Percentiles rank a stretch among this genome's conserved stretches.
These are phyloP conservation scores for Dunckerocampus dactyliophorus DNA, from an alignment of 2,113 vertebrate genomes.

Conservation along the genomic window DNA sequence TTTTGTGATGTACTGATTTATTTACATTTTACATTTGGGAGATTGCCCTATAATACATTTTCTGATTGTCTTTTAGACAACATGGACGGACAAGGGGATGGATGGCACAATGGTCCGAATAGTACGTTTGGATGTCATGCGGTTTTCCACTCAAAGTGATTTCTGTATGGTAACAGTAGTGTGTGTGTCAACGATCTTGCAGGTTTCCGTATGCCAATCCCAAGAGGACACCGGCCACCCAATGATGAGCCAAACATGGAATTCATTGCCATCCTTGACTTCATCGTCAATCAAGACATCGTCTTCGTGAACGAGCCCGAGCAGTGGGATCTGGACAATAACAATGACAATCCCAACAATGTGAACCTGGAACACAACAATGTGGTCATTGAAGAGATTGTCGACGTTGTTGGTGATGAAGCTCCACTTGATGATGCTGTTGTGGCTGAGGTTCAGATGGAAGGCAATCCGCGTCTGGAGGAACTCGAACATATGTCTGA, in stretches of 20 bases:
- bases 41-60: not conserved
- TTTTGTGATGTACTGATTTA: too few species aligned
- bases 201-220: not conserved
- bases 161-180: not conserved
- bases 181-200: not conserved
- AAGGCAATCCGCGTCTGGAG: not conserved
- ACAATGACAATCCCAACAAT: not conserved
- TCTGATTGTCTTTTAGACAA: not conserved
- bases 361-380: not conserved
- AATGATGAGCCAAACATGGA: constrained; percentile 3
- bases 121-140: not conserved
- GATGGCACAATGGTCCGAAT: constrained; percentile 4
- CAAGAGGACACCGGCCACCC: constrained; percentile 1
- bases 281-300: constrained; percentile 1
- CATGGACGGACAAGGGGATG: constrained; percentile 7
- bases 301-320: not conserved
- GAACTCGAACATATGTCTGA: not conserved
- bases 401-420: not conserved
- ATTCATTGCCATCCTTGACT: constrained; percentile 2
- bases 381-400: not conserved
- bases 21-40: not conserved
- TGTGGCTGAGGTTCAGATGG: not conserved
- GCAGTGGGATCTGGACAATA: not conserved
- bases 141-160: not conserved
- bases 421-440: not conserved